These are phyloP conservation scores for Myotis yumanensis DNA, from an alignment of 2,113 vertebrate genomes.

Conservation along the genomic window DNA sequence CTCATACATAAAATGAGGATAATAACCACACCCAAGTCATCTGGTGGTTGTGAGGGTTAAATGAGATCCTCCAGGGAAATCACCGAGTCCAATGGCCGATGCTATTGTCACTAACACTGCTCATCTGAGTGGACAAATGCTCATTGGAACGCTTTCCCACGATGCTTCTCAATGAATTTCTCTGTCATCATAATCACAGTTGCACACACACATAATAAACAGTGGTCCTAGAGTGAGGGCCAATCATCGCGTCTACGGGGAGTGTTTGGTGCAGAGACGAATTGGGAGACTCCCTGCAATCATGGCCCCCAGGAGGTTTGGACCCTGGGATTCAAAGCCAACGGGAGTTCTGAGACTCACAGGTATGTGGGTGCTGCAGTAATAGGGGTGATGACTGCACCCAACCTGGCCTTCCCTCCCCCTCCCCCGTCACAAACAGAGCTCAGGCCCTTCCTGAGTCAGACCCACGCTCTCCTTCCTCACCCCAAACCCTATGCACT, in stretches of 20 bases:
- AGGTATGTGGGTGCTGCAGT: neutral
- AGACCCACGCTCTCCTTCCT: neutral
- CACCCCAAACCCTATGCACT: neutral
- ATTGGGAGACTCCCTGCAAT: neutral
- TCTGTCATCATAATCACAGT: neutral
- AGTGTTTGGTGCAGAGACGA: neutral
- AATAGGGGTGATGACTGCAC: rapidly evolving
- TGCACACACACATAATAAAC: neutral
- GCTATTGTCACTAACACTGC: too few species aligned
- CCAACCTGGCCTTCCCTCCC: neutral
- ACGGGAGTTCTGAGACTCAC: neutral
- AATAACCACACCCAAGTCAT: neutral
- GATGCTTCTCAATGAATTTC: neutral
- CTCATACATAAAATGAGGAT: neutral
- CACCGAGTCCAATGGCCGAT: neutral
- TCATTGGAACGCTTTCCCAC: neutral
- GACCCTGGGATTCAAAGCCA: neutral
- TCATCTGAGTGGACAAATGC: neutral
- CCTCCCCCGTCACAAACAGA: neutral
- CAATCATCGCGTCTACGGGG: neutral
- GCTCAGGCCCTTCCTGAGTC: neutral
- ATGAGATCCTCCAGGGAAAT: neutral
- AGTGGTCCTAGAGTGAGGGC: neutral
- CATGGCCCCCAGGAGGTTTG: neutral
- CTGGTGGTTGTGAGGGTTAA: neutral